phyloP scores from a whole-genome alignment of 2,797 vertebrate species.

The Darevskia mixta region DNA sequence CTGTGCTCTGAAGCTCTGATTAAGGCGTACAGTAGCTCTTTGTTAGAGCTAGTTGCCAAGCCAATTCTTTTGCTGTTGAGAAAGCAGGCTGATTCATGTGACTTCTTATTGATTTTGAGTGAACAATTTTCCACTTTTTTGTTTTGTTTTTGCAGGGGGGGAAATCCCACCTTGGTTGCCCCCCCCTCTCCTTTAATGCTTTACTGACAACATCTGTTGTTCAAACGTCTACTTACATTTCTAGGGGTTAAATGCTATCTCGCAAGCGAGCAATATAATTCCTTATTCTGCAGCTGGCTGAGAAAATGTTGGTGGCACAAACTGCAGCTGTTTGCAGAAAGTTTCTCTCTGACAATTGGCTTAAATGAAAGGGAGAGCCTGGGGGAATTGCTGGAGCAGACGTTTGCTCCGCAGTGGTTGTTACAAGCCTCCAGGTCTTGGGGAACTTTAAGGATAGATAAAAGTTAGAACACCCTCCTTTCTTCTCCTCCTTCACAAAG shows the following conservation, averaged over 20 bases:
- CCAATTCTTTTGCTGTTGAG: neutral
- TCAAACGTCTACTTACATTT: neutral
- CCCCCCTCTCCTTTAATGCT: too few species aligned
- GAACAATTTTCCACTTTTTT: constrained; percentile 62
- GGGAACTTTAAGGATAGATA: constrained; percentile 18
- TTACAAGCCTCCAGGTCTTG: constrained; percentile 17
- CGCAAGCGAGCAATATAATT: neutral
- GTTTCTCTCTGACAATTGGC: constrained; percentile 10
- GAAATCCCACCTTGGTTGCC: too few species aligned
- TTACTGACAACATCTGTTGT: neutral
- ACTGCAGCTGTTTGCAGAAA: constrained; percentile 13
- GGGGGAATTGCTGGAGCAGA: neutral
- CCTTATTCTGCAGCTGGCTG: neutral
- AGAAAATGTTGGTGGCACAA: constrained; percentile 28
- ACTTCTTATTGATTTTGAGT: constrained; percentile 31
- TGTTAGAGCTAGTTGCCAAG: constrained; percentile 45
- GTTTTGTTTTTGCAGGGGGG: constrained; percentile 22
- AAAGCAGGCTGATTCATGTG: constrained; percentile 45
- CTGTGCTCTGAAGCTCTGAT: neutral
- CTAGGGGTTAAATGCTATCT: constrained; percentile 16
- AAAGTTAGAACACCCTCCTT: neutral
- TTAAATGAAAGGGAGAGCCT: constrained; percentile 31
- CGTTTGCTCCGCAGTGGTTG: neutral
- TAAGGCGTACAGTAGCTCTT: constrained; percentile 60
- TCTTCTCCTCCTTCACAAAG: neutral